These are phyloP conservation scores for Catalaphyllia jardinei DNA, from an alignment of 64 coral and sea anemone genomes.

Conservation along the genomic window DNA sequence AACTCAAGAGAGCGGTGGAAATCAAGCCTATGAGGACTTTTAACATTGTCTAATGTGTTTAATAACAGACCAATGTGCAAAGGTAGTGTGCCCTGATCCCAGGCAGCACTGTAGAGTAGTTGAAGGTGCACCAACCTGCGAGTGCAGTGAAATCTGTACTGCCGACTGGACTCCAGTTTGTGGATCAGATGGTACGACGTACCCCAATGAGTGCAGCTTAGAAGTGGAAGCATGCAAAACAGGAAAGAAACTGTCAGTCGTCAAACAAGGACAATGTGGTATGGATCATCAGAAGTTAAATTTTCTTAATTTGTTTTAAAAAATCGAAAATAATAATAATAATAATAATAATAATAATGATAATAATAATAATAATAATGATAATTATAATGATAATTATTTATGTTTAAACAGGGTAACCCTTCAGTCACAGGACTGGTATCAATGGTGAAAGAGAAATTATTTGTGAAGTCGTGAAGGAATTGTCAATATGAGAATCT, in stretches of 20 bases:
- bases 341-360: too few relatives aligned
- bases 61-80: constrained; percentile 23
- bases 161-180: constrained; percentile 29
- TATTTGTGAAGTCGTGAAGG: background rate
- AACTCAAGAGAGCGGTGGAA: too few relatives aligned
- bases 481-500: background rate
- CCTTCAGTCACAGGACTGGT: too few relatives aligned
- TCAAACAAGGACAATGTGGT: constrained; percentile 31
- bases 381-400: too few relatives aligned
- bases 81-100: constrained; percentile 1
- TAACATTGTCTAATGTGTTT: background rate
- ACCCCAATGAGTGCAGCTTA: constrained; percentile 22
- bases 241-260: background rate
- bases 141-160: constrained; percentile 34
- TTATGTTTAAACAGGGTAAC: too few relatives aligned
- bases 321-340: background rate
- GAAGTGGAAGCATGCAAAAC: constrained; percentile 47
- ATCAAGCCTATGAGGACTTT: background rate
- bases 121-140: constrained; percentile 11
- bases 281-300: background rate
- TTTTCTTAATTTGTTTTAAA: too few relatives aligned
- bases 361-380: too few relatives aligned
- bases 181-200: constrained; percentile 46
- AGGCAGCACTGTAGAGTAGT: constrained; percentile 27
- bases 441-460: background rate